Evolutionary conservation across 2,888 invertebrate genomes (phyloP), one percentile per base, ranked within the genome.

Genomic region (Idaea dimidiata): DNA sequence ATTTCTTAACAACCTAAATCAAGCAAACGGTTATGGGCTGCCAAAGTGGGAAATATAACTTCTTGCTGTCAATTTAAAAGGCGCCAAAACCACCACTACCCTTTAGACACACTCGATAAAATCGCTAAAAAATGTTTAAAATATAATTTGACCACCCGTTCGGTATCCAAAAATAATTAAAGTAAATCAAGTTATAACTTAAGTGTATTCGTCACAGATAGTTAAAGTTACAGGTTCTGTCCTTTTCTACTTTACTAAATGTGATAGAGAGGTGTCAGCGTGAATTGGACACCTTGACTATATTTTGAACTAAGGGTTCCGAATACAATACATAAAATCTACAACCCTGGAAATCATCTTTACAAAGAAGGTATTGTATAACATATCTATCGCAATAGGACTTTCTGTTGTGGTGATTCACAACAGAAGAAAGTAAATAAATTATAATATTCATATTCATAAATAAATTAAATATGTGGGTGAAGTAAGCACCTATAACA

Each of bases 31-130:
- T 74, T 72, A 75, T 72, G 78, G 75, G 72, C 71, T 80, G 76
- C 76, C 75, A 80, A 78, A 81, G 80, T 66, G 64, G 63, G 72
- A 68, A 71, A 71, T 81, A 82, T 81, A 82, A 77, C 76, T 70
- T 62, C 66, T 67, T 74, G 77, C 81, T 75, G 73, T 73, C 77
- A 73, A 78, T 82, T 82, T 81, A 75, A 66, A 60, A 76, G 83
- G 87, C 88, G 86, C 86, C 83, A 87, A 87, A 87, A 79, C 74
- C 74, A 69, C 74, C 83, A 81, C 82, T 78, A 85, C 82, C 81
- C 85, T 87, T 88, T 86, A 81, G 88, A 76, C 84, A 89, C 82
- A 87, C 81, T 80, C 77, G 72, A 82, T 87, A 82, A 77, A 77
- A 76, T 75, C 62, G 68, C 68, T 60, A 70, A 79, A 80, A 81